Evolutionary conservation across 2,888 invertebrate genomes (phyloP).

Genomic region (Eupithecia tripunctaria): DNA sequence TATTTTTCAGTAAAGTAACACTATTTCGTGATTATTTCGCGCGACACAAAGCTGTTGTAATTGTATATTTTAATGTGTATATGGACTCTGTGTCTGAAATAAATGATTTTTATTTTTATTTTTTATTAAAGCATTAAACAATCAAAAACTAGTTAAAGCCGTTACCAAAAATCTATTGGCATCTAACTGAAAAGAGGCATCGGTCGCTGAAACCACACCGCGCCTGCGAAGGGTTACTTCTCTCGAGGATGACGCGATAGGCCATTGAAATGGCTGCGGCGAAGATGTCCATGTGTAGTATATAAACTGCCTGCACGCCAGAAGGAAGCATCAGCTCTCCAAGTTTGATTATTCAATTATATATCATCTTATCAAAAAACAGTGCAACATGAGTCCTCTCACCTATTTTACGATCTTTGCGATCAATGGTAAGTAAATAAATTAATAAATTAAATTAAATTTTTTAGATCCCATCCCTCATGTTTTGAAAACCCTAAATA

Average conservation of each 20-base stretch:
- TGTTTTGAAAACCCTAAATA: no score
- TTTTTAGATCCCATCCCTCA: no score
- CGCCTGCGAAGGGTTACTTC: slow-evolving; percentile 66
- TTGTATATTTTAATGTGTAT: no score
- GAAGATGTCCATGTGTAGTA: slow-evolving; percentile 74
- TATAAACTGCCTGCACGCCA: slow-evolving; percentile 71
- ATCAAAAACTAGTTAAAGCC: no score
- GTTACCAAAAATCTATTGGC: neutral
- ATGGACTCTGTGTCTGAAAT: no score
- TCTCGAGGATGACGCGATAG: slow-evolving; percentile 71
- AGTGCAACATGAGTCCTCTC: slow-evolving; percentile 63
- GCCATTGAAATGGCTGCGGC: slow-evolving; percentile 75
- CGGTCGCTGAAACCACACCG: slow-evolving; percentile 3
- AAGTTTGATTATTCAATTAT: slow-evolving; percentile 47
- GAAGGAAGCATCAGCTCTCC: slow-evolving; percentile 67
- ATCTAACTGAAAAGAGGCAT: neutral
- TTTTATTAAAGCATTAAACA: no score
- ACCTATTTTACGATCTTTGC: slow-evolving; percentile 65
- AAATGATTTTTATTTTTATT: no score
- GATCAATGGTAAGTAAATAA: slow-evolving; percentile 67
- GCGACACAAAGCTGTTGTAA: no score
- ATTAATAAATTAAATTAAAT: neutral
- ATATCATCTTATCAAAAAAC: slow-evolving; percentile 45
- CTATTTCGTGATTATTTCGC: no score
- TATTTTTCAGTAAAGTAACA: neutral